Conservation (phyloP, 2,113 vertebrate species). For the Urocitellus parryii region DNA sequence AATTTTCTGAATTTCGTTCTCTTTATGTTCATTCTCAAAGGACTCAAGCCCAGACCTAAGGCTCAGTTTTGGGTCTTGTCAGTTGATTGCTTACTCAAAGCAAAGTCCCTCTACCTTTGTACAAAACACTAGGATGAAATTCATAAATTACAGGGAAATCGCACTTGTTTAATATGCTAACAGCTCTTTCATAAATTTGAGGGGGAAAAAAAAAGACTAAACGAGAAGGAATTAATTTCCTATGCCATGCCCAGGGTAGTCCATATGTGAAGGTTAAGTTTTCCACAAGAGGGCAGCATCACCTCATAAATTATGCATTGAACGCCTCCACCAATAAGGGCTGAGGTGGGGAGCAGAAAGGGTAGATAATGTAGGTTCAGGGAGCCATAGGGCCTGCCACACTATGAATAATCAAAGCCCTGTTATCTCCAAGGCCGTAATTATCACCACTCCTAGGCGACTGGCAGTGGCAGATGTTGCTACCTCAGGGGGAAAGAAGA, state of each 20-base stretch:
- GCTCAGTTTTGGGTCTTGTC: conserved; percentile 27
- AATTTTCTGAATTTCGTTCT: conserved; percentile 32
- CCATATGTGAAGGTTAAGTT: conserved; percentile 4
- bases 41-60: conserved; percentile 4
- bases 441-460: conserved; percentile 35
- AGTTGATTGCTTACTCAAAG: conserved; percentile 57
- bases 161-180: conserved; percentile 39
- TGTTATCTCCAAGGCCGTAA: neutral
- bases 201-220: neutral
- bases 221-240: conserved; percentile 19
- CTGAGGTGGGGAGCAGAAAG: conserved; percentile 6
- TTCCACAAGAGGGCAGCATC: conserved; percentile 78
- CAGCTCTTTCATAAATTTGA: conserved; percentile 60
- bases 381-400: neutral
- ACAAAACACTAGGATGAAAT: conserved; percentile 27
- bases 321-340: neutral
- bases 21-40: conserved; percentile 17
- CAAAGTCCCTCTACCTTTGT: conserved; percentile 29
- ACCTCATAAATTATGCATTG: conserved; percentile 69
- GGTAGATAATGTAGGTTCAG: neutral
- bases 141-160: conserved; percentile 33
- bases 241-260: neutral
- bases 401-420: conserved; percentile 35
- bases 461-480: neutral
- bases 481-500: conserved; percentile 13